Conservation (phyloP, 2,888 invertebrate genomes). For the Pseudococcus jackbeardsleyi region DNA sequence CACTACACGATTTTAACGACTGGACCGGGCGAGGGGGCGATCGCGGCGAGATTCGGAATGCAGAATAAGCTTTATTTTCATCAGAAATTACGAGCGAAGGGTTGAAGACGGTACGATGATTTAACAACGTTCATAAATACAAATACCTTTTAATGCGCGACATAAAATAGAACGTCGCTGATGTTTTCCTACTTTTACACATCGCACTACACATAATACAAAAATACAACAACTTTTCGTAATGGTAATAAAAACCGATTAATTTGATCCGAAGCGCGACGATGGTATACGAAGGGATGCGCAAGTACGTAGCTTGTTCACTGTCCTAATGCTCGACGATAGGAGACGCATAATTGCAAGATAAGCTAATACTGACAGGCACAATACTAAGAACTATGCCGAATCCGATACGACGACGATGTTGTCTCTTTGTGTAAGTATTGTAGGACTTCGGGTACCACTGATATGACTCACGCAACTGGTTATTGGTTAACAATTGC, state of each 20-base stretch:
- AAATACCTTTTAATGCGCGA: constrained; percentile 31
- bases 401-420: neutral
- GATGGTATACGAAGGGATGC: neutral
- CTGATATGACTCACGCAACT: no score
- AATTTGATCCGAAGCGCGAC: constrained; percentile 51
- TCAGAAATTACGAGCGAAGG: neutral
- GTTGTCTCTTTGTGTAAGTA: neutral
- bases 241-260: constrained; percentile 45
- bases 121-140: constrained; percentile 39
- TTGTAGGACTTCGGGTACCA: no score
- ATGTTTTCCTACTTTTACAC: no score
- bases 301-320: neutral
- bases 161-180: constrained; percentile 21
- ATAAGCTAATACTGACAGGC: neutral
- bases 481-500: no score
- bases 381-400: neutral
- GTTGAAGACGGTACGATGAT: neutral
- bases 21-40: neutral
- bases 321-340: neutral
- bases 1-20: constrained; percentile 24
- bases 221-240: neutral
- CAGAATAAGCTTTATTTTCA: neutral
- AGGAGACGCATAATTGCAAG: neutral
- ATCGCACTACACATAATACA: no score
- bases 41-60: neutral